Conservation (phyloP, 2,888 invertebrate species). For the Cantharis flavilabris region DNA sequence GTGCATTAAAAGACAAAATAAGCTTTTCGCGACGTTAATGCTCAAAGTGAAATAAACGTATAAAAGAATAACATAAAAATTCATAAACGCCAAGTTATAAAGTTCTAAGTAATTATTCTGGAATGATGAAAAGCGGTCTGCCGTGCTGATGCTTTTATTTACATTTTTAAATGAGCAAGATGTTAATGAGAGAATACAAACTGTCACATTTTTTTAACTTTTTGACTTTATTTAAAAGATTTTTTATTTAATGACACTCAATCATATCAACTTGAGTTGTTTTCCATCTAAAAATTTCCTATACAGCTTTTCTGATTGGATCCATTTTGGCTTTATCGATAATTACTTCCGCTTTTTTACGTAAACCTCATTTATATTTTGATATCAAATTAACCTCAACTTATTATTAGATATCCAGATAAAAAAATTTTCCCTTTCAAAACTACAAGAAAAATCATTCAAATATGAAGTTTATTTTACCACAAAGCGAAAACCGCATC, state of each 20-base stretch:
- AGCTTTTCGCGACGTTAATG: constrained; percentile 32
- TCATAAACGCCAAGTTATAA: constrained; percentile 39
- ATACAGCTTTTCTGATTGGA: not conserved
- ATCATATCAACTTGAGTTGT: not conserved
- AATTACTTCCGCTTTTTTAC: not conserved
- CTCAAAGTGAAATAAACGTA: constrained; percentile 38
- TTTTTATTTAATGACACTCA: not conserved
- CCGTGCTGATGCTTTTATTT: constrained; percentile 38
- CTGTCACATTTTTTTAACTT: constrained; percentile 5
- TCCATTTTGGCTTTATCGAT: not conserved
- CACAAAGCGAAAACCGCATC: no score
- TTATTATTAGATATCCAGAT: no score
- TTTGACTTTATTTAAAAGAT: not conserved
- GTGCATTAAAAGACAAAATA: constrained; percentile 36
- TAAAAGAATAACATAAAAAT: constrained; percentile 41
- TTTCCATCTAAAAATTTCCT: not conserved
- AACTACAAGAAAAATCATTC: no score
- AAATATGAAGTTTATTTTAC: no score
- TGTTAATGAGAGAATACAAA: constrained; percentile 28
- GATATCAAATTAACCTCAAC: not conserved
- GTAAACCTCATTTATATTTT: not conserved
- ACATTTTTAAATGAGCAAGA: constrained; percentile 26
- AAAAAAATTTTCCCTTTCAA: no score
- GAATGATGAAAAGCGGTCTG: constrained; percentile 37
- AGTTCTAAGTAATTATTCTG: constrained; percentile 45